Evolutionary conservation across 2,797 vertebrate species (phyloP), one percentile per base, ranked within the genome.

Genomic region (Taeniopygia guttata): DNA sequence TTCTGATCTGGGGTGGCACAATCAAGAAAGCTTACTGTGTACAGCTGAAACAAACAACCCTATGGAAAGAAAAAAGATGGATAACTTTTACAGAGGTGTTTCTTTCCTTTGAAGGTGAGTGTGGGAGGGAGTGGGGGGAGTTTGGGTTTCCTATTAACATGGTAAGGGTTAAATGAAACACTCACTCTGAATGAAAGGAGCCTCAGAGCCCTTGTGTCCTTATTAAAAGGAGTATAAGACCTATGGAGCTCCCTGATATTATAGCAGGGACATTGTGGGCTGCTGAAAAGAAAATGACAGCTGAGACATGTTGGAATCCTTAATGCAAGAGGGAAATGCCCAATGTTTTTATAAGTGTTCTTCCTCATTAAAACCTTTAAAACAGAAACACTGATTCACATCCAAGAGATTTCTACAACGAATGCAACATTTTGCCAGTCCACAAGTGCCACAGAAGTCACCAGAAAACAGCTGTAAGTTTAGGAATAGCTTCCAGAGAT

Each of bases 211-310:
- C 36, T 77, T 12, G 2, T 63, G 83, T 79, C 78, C 52, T 90
- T 34, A 73, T 25, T 36, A 45, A 90, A 66, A 89, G 63, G 67
- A 89, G 43, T 26, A 49, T 40, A 63, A 76, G 59, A 94, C 30
- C 27, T 13, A 16, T 27, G 51, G 59, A 90, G 48, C 34, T 56
- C 38, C 49, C 80, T 5, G 7, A 77, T 96, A 38, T 93, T 96
- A 48, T 51, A 87, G 75, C 77, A 79, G 86, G 89, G 94, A 94
- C 63, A 52, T 55, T 85, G 34, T 59, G 52, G 72, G 19, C 45
- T 89, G 87, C 94, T 95, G 95, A 85, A 90, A 92, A 75, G 91
- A 89, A 96, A 97, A 95, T 94, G 60, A 94, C 96, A 97, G 96
- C 94, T 96, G 96, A 75, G 94, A 87, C 73, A 78, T 82, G 51